Percentiles rank a stretch among this genome's conserved stretches.
Conservation (phyloP, 2,113 vertebrate species). For the Desmodus rotundus region DNA sequence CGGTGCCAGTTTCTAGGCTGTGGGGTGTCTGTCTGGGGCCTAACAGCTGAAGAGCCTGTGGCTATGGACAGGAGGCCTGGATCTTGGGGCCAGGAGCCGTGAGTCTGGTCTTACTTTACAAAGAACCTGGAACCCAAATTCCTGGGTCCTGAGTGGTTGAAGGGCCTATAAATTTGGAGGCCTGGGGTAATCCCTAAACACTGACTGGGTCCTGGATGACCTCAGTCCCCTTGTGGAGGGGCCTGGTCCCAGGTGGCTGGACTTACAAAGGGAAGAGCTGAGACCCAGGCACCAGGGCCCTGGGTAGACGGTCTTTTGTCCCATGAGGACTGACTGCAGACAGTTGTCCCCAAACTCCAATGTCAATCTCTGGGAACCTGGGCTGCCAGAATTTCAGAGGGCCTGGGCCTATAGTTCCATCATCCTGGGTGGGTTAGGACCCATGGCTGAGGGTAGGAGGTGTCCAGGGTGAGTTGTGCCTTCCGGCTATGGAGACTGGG, state of each 20-base stretch:
- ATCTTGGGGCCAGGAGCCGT: neutral
- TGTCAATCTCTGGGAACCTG: neutral
- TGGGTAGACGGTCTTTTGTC: neutral
- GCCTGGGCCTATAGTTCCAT: neutral
- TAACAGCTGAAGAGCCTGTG: neutral
- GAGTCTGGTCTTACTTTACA: neutral
- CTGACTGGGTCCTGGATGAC: neutral
- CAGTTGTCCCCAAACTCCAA: neutral
- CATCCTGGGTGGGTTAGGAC: neutral
- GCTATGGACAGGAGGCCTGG: neutral
- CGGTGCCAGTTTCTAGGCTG: rapidly evolving
- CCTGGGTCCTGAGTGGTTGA: neutral
- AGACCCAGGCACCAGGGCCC: neutral
- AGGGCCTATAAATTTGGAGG: neutral
- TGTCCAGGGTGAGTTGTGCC: no score
- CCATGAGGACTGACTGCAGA: neutral
- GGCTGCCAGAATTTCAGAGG: neutral
- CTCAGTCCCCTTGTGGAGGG: neutral
- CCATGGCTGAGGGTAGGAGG: neutral
- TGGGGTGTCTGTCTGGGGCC: neutral
- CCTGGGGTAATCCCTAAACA: neutral
- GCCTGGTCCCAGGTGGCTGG: neutral
- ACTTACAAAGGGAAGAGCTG: neutral
- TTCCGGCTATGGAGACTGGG: neutral
- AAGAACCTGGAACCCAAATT: neutral